These are phyloP conservation scores for Arion vulgaris DNA, from an alignment of 1,140 invertebrate genomes.

Conservation along the genomic window DNA sequence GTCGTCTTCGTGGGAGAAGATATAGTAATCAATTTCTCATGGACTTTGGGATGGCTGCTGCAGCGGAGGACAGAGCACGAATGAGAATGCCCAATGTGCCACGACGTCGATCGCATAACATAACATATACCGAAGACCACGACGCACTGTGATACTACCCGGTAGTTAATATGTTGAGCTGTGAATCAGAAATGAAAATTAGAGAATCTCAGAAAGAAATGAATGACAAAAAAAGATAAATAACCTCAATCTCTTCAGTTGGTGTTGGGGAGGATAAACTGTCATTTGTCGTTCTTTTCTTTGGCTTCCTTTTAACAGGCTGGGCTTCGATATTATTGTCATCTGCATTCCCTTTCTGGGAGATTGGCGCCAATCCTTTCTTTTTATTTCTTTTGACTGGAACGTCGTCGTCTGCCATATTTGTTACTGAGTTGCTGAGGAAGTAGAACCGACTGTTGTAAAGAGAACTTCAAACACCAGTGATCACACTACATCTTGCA, in stretches of 20 bases:
- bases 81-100: no score
- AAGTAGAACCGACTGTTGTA: background rate
- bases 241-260: background rate
- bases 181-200: no score
- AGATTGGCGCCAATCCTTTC: constrained; percentile 48
- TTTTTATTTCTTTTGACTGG: constrained; percentile 38
- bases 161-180: no score
- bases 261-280: constrained; percentile 18
- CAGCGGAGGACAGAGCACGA: no score
- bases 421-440: constrained; percentile 44
- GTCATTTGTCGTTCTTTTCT: constrained; percentile 51
- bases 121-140: no score
- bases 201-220: no score
- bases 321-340: constrained; percentile 45
- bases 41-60: no score
- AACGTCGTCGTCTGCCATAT: constrained; percentile 50
- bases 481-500: background rate
- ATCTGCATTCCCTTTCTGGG: constrained; percentile 18
- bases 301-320: constrained; percentile 54
- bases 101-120: no score
- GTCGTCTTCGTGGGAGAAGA: no score
- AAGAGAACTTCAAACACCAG: background rate
- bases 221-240: no score
- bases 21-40: no score
- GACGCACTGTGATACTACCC: no score